Base-by-base conservation (phyloP, 1,140 invertebrate species). In the Whitmania pigra region DNA sequence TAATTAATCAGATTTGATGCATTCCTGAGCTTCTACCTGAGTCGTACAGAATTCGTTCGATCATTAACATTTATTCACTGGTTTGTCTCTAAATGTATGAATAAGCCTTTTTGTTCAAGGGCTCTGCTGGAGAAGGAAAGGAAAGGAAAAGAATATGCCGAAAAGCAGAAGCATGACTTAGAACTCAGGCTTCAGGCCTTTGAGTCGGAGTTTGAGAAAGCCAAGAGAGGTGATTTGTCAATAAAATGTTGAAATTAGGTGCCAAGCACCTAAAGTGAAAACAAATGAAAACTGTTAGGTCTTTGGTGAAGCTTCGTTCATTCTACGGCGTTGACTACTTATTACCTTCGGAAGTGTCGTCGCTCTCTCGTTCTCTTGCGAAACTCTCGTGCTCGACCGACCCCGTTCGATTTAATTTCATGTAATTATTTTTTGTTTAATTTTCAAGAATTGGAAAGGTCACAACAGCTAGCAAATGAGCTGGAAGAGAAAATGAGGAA, bases 101-200 rank as follows among this genome's bases (percentile, higher is more conserved):
- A 63, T 57, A 3, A 0, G 57, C 11, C 20, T 63, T 27, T 27
- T 9, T 17, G 4, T 69, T 75, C 67, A 63, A 79, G 78, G 74
- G 77, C 78, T 53, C 76, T 77, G 71, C 73, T 81, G 73, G 78
- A 78, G 22, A 76, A 77, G 66, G 78, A 80, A 73, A 77, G 77
- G 71, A 72, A 78, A 57, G 77, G 77, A 68, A 71, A 79, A 13
- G 80, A 82, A 72, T 77, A 79, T 55, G 77, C 79, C 18, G 81
- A 83, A 71, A 74, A 77, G 49, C 76, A 80, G 72, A 75, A 76
- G 53, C 76, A 78, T 57, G 80, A 81, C 71, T 74, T 82, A n/a
- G 76, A 80, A 74, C 79, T 80, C 25, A 77, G 77, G 72, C 74
- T 81, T 43, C 72, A 72, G 40, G 60, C 71, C 31, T 76, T 75